These are phyloP conservation scores for Lycaon pictus DNA, from an alignment of 2,113 vertebrate species.

Conservation along the genomic window DNA sequence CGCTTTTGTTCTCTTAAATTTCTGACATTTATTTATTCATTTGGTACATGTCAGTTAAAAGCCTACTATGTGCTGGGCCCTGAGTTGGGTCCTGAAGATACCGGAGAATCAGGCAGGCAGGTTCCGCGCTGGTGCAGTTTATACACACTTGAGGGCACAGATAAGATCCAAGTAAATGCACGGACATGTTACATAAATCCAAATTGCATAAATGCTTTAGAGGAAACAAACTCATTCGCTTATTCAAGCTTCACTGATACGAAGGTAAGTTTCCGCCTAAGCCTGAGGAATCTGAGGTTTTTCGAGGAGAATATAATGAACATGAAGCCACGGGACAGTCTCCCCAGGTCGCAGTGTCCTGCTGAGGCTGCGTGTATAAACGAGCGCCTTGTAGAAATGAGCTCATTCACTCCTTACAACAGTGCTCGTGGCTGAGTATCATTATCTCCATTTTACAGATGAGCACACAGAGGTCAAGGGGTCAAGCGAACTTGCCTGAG, in stretches of 20 bases:
- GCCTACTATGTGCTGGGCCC: neutral
- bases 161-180: neutral
- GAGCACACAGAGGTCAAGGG: neutral
- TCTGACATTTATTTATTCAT: neutral
- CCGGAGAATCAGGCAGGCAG: too few species aligned
- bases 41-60: neutral
- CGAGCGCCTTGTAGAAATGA: neutral
- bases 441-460: neutral
- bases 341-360: accelerated
- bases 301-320: neutral
- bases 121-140: neutral
- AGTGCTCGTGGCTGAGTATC: neutral
- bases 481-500: neutral
- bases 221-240: neutral
- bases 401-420: neutral
- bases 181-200: neutral
- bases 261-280: neutral
- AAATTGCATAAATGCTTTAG: neutral
- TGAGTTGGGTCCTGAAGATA: neutral
- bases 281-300: neutral
- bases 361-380: accelerated
- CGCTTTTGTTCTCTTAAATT: neutral
- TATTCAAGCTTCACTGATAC: neutral
- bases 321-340: accelerated
- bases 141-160: neutral